Percentiles rank a stretch among this genome's conserved stretches.
Conservation (phyloP, 2,113 vertebrate species). For the Brachyistius frenatus region DNA sequence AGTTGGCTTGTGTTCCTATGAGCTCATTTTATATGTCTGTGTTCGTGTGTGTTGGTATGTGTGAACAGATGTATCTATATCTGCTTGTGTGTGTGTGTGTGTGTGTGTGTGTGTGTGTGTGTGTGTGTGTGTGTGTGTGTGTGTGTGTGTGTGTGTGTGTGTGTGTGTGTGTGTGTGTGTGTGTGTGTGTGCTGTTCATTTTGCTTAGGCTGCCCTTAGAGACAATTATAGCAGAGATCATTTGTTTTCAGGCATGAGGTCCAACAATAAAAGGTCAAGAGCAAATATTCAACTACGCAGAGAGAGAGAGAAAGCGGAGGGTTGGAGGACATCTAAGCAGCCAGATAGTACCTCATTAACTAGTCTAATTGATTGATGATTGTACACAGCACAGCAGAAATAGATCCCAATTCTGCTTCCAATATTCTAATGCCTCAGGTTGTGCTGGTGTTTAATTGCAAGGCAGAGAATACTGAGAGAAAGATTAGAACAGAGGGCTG, state of each 20-base stretch:
- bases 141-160: not conserved
- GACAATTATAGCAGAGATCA: conserved; percentile 67
- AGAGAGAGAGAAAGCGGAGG: not conserved
- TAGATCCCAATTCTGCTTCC: conserved; percentile 53
- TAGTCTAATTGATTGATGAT: conserved; percentile 76
- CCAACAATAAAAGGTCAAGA: conserved; percentile 68
- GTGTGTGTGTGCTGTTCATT: conserved; percentile 2
- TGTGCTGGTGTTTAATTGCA: conserved; percentile 48
- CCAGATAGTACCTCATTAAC: conserved; percentile 70
- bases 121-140: not conserved
- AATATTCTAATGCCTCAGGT: conserved; percentile 55
- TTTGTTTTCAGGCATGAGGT: conserved; percentile 68
- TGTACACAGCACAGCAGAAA: conserved; percentile 40
- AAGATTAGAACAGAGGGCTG: not conserved
- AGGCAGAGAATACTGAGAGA: not conserved
- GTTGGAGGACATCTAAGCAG: conserved; percentile 48
- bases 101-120: too few relatives aligned
- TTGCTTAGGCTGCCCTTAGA: conserved; percentile 25
- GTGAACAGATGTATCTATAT: conserved; percentile 3
- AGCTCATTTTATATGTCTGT: conserved; percentile 23
- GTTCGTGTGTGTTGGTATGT: conserved; percentile 7
- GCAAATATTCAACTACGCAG: conserved; percentile 33
- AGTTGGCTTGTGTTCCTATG: not conserved
- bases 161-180: too few relatives aligned
- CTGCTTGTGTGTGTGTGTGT: not conserved